Evolutionary conservation across 2,888 invertebrate species (phyloP), one percentile per base, ranked within the genome.

Genomic region (Stratiomys singularior): DNA sequence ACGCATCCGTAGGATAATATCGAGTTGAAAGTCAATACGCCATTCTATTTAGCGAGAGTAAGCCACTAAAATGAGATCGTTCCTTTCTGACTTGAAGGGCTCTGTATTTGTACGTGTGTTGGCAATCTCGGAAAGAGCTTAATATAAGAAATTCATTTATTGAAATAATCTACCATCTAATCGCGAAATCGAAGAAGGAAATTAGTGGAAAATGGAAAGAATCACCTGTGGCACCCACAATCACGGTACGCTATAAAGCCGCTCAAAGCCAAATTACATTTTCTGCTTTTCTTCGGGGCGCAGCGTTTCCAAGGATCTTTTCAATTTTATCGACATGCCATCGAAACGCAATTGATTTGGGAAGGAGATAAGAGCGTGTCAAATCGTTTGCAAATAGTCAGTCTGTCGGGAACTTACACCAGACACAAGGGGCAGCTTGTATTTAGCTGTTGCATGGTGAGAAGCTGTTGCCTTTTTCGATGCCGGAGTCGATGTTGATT

Each of bases 381-480:
- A 69, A 69, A 69, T 69, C 46, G 69, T 47, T 69, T 46, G 69
- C 69, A 69, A 69, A 69, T 47, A 69, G 69, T 46, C 69, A 23
- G 46, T n/a, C 69, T 69, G 64, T 30, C 64, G n/a, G 15, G 64
- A 27, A 30, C 27, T 64, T 30, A 25, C 15, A 64, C 30, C 11
- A 27, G n/a, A 64, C n/a, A 1, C 28, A 15, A 11, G 28, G 15
- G 28, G 7, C 64, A 11, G 3, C 23, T 60, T 11, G 9, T 60
- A 25, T 25, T 60, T 18, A 15, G 60, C 60, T 30, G 11, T n/a
- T 25, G 69, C 46, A 46, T 44, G 15, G 5, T 47, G 25, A 11
- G 27, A n/a, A 25, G 60, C 18, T 18, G 23, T 60, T 25, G 25
- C 25, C 60, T 1, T 60, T 18, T n/a, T 52, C 15, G 52, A 13